These are phyloP conservation scores for Cecidostiba fungosa DNA, from an alignment of 2,888 invertebrate genomes.

Conservation along the genomic window DNA sequence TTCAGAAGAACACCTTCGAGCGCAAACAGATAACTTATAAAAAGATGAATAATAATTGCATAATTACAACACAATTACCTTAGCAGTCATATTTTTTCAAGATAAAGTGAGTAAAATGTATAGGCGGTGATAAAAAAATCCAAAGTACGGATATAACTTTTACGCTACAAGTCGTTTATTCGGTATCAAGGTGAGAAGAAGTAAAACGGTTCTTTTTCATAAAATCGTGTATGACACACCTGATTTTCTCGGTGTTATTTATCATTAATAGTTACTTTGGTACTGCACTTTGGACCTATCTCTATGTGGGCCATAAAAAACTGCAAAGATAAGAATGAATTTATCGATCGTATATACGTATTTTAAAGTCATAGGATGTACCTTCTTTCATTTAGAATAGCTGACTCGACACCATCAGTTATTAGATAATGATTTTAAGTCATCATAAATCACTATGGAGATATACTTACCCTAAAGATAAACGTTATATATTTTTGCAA, in stretches of 20 bases:
- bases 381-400: background rate
- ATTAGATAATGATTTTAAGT: conserved; percentile 17
- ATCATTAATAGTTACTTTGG: background rate
- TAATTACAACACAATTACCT: conserved; percentile 16
- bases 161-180: background rate
- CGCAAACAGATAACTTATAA: background rate
- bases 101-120: background rate
- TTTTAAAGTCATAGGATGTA: background rate
- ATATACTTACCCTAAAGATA: background rate
- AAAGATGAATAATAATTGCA: conserved; percentile 28
- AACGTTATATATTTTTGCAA: background rate
- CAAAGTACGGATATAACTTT: conserved; percentile 6
- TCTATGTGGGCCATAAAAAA: background rate
- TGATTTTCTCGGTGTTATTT: background rate
- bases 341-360: background rate
- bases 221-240: background rate
- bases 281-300: background rate
- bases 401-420: background rate
- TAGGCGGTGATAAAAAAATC: background rate
- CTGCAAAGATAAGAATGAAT: background rate
- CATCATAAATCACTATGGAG: background rate
- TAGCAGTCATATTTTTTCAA: background rate
- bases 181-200: conserved; percentile 28
- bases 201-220: conserved; percentile 27
- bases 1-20: background rate